Percentiles rank a stretch among this genome's conserved stretches.
These are phyloP conservation scores for Gasterosteus nipponicus DNA, from an alignment of 2,113 vertebrate species.

Conservation along the genomic window DNA sequence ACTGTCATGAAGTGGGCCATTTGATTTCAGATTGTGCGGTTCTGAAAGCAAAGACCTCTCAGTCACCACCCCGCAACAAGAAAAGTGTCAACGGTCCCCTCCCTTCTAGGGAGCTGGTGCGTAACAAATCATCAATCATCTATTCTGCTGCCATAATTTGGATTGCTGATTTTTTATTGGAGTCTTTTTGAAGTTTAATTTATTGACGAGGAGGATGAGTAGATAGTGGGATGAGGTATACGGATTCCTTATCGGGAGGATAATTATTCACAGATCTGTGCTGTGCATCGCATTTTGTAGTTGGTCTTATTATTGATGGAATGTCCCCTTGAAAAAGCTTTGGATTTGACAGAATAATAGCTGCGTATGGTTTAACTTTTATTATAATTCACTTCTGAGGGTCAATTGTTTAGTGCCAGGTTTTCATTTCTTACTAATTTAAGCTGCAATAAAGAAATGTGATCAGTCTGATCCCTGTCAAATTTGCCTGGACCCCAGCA, in stretches of 20 bases:
- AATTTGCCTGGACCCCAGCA: constrained; percentile 37
- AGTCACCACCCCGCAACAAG: too few species aligned
- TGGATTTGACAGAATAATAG: constrained; percentile 2
- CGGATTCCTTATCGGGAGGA: constrained; percentile 15
- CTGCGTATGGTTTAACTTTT: background rate
- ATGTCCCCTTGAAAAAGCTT: constrained; percentile 2
- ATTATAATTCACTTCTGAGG: background rate
- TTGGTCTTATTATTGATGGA: constrained; percentile 20
- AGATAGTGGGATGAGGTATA: constrained; percentile 38
- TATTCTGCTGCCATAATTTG: constrained; percentile 50
- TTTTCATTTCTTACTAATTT: constrained; percentile 55
- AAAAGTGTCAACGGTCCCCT: too few species aligned
- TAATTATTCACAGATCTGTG: constrained; percentile 35
- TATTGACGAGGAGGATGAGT: constrained; percentile 38
- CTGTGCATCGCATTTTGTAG: constrained; percentile 5
- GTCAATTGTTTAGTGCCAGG: constrained; percentile 19
- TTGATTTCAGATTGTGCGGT: too few species aligned
- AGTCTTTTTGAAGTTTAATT: constrained; percentile 45
- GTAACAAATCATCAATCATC: constrained; percentile 6
- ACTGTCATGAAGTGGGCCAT: too few species aligned
- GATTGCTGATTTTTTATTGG: constrained; percentile 62
- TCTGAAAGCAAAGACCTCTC: too few species aligned
- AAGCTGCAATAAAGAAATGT: constrained; percentile 27
- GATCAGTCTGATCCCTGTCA: constrained; percentile 63
- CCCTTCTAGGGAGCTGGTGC: too few species aligned